phyloP scores from a whole-genome alignment of 1,140 invertebrate species.

The Drosophila prosaltans region DNA sequence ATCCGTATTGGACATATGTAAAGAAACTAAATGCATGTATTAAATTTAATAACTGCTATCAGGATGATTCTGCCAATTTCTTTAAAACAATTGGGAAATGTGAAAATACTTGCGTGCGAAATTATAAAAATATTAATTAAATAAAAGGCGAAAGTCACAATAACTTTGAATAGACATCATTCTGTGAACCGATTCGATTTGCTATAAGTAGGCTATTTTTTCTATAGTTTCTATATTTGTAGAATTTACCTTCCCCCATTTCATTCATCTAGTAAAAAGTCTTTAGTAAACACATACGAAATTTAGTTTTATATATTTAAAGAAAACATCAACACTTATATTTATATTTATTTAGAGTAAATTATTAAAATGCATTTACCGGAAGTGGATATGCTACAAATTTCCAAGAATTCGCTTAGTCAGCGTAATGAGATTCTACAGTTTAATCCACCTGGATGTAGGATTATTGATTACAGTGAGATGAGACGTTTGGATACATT shows the following conservation, averaged over 20 bases:
- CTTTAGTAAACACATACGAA: neutral
- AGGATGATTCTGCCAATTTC: too few species aligned
- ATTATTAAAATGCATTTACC: conserved; percentile 41
- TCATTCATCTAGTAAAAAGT: neutral
- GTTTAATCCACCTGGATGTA: conserved; percentile 41
- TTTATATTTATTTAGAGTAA: neutral
- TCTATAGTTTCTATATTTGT: neutral
- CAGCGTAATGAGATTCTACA: conserved; percentile 42
- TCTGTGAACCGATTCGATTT: too few species aligned
- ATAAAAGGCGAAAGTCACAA: too few species aligned
- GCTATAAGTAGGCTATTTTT: neutral
- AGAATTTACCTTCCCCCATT: too few species aligned
- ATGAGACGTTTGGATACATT: conserved; percentile 47
- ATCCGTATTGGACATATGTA: too few species aligned
- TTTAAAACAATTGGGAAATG: too few species aligned
- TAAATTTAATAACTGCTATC: too few species aligned
- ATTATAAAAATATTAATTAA: too few species aligned
- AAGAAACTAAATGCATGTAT: too few species aligned
- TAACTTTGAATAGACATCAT: too few species aligned
- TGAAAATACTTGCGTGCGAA: too few species aligned
- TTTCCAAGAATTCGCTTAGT: conserved; percentile 38
- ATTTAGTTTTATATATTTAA: neutral
- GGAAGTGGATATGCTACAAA: conserved; percentile 55
- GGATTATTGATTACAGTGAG: conserved; percentile 45
- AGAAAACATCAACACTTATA: neutral